These are phyloP conservation scores for Nomada fucata DNA, from an alignment of 2,888 invertebrate species.

Conservation along the genomic window DNA sequence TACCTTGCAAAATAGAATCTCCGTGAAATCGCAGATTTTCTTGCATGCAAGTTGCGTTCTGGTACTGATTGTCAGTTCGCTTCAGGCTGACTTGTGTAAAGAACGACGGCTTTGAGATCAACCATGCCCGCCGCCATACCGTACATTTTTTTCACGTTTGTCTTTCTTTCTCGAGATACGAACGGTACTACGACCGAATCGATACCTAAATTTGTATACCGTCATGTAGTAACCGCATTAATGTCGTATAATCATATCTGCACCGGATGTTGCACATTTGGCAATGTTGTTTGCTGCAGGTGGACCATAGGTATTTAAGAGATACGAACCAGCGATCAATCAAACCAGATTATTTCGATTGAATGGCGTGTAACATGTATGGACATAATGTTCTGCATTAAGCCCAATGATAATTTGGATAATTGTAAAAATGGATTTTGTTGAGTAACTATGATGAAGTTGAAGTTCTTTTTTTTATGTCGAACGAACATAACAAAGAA, in stretches of 20 bases:
- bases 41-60: conserved; percentile 36
- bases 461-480: too few relatives aligned
- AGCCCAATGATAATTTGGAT: too few relatives aligned
- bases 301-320: conserved; percentile 10
- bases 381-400: too few relatives aligned
- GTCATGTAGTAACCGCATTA: conserved; percentile 55
- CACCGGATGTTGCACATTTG: conserved; percentile 50
- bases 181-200: conserved; percentile 23
- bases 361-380: background rate
- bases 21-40: conserved; percentile 58
- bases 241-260: conserved; percentile 45
- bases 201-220: conserved; percentile 8
- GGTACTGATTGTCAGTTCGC: conserved; percentile 41
- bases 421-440: too few relatives aligned
- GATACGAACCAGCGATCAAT: background rate
- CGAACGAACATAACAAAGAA: too few relatives aligned
- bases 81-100: conserved; percentile 12
- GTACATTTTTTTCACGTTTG: background rate
- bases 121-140: background rate
- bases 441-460: too few relatives aligned
- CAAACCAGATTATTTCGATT: conserved; percentile 25
- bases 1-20: conserved; percentile 61
- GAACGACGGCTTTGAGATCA: conserved; percentile 38
- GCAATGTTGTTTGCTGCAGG: conserved; percentile 44
- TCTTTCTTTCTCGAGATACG: background rate